Evolutionary conservation across 2,888 invertebrate species (phyloP).

Genomic region (Dynastes grantii): DNA sequence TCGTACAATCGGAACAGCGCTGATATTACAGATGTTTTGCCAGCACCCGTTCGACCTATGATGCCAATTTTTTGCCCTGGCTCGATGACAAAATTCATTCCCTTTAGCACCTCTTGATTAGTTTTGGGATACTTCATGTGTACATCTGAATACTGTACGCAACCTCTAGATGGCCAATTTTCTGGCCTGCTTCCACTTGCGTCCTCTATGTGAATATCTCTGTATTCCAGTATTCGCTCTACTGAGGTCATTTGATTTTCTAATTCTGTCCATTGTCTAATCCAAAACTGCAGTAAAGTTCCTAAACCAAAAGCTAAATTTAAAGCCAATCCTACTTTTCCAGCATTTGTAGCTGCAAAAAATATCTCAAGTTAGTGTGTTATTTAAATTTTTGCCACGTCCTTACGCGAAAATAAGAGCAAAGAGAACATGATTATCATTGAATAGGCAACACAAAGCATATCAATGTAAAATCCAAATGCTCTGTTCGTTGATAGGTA

Average conservation of each 20-base stretch:
- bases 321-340: slow-evolving; percentile 85
- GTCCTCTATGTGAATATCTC: slow-evolving; percentile 68
- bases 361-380: background rate
- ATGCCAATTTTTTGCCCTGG: slow-evolving; percentile 83
- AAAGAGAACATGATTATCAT: slow-evolving; percentile 57
- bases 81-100: slow-evolving; percentile 78
- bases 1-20: slow-evolving; percentile 87
- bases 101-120: slow-evolving; percentile 82
- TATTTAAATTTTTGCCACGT: background rate
- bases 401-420: slow-evolving; percentile 55
- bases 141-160: slow-evolving; percentile 78
- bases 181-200: slow-evolving; percentile 68
- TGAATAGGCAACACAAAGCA: slow-evolving; percentile 58
- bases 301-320: slow-evolving; percentile 84
- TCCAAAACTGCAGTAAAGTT: slow-evolving; percentile 77
- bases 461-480: slow-evolving; percentile 64
- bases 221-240: slow-evolving; percentile 78
- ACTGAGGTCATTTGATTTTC: slow-evolving; percentile 90
- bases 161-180: slow-evolving; percentile 82
- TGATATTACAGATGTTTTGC: slow-evolving; percentile 83
- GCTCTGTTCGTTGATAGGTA: slow-evolving; percentile 61
- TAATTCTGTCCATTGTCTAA: slow-evolving; percentile 90
- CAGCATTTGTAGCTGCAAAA: slow-evolving; percentile 70
- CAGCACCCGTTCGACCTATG: slow-evolving; percentile 88
- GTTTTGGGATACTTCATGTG: slow-evolving; percentile 81